Conservation (phyloP, 2,888 invertebrate genomes). For the Diaphora mendica region DNA sequence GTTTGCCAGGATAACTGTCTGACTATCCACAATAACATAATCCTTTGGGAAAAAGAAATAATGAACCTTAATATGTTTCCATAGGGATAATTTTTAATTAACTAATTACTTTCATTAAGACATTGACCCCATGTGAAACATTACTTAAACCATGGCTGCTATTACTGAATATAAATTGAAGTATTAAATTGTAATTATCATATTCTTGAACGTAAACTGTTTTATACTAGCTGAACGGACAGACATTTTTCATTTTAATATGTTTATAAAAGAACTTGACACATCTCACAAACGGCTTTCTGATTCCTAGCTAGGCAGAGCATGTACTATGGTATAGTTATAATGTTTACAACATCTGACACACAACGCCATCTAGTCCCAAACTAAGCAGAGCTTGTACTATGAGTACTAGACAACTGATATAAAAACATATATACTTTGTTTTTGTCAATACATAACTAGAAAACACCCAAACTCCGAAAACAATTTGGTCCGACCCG, state of each 20-base stretch:
- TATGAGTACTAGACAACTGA: too few species aligned
- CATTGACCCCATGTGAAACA: slow-evolving; percentile 1
- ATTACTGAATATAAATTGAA: background rate
- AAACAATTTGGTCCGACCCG: too few species aligned
- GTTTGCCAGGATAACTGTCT: background rate
- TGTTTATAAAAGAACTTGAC: background rate
- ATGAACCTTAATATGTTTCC: slow-evolving; percentile 3
- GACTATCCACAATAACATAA: background rate
- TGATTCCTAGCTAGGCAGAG: background rate
- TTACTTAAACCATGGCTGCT: background rate
- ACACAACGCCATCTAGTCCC: too few species aligned
- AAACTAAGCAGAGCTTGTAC: too few species aligned
- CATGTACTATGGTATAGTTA: too few species aligned
- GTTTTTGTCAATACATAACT: too few species aligned
- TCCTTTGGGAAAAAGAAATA: background rate
- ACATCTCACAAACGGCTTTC: background rate
- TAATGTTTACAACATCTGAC: too few species aligned
- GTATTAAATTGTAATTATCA: background rate
- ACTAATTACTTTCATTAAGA: slow-evolving; percentile 10
- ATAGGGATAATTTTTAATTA: slow-evolving; percentile 16
- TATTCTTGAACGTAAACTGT: background rate
- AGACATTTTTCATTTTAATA: background rate
- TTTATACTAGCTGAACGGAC: background rate
- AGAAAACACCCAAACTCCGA: too few species aligned
- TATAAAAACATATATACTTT: too few species aligned